Percentiles rank a stretch among this genome's conserved stretches.
phyloP scores from a whole-genome alignment of 2,888 invertebrate species.

The Thereva nobilitata region DNA sequence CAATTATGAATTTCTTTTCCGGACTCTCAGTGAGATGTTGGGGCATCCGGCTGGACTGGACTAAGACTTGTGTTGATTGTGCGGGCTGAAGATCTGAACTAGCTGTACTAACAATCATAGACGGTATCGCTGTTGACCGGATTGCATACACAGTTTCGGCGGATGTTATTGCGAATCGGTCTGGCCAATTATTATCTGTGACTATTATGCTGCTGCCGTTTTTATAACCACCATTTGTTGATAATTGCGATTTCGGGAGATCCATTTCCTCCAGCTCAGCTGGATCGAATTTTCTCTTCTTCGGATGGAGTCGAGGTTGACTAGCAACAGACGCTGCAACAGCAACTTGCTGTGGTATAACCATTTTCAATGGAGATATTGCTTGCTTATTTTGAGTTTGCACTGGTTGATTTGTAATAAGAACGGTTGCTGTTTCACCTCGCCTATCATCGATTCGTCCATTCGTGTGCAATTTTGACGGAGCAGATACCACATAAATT shows the following conservation, averaged over 20 bases:
- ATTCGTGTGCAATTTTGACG: conserved; percentile 49
- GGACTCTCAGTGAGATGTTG: conserved; percentile 46
- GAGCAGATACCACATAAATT: conserved; percentile 43
- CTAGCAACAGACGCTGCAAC: conserved; percentile 53
- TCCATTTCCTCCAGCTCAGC: conserved; percentile 56
- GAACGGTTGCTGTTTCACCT: conserved; percentile 47
- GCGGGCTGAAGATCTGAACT: conserved; percentile 13
- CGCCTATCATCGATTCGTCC: conserved; percentile 49
- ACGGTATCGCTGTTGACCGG: conserved; percentile 44
- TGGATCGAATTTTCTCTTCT: conserved; percentile 71
- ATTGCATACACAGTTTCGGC: conserved; percentile 46
- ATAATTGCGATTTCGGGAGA: conserved; percentile 23
- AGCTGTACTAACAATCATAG: conserved; percentile 44
- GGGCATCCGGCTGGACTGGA: conserved; percentile 33
- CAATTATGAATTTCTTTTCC: conserved; percentile 50
- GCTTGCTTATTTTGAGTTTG: conserved; percentile 43
- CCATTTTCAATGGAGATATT: conserved; percentile 50
- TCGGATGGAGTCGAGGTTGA: conserved; percentile 78
- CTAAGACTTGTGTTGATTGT: conserved; percentile 46
- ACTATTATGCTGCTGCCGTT: conserved; percentile 26
- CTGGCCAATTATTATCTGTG: conserved; percentile 30
- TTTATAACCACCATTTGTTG: conserved; percentile 26
- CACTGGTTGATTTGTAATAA: conserved; percentile 45
- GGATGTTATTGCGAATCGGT: conserved; percentile 23
- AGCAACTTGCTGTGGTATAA: conserved; percentile 61